A percentile compares a stretch with the other conserved stretches of the same genome.
phyloP scores from a whole-genome alignment of 2,113 vertebrate species.

The Neomonachus schauinslandi region DNA sequence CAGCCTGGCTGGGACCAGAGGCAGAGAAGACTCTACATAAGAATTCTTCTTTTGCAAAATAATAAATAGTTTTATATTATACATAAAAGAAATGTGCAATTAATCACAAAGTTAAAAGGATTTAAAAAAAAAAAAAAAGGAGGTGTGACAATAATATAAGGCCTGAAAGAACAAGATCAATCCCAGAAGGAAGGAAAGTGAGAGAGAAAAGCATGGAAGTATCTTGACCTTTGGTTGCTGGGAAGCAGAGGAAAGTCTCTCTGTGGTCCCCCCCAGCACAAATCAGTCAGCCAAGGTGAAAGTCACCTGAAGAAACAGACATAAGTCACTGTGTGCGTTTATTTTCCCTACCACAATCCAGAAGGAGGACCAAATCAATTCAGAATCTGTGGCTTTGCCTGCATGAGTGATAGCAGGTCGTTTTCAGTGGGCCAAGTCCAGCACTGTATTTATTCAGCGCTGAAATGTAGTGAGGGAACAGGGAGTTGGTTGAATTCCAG shows the following conservation, averaged over 20 bases:
- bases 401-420: slow-evolving; percentile 69
- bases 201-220: slow-evolving; percentile 57
- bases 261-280: slow-evolving; percentile 64
- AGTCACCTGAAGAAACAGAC: slow-evolving; percentile 82
- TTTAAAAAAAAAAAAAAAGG: not conserved
- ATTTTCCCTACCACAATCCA: slow-evolving; percentile 73
- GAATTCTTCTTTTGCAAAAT: slow-evolving; percentile 9
- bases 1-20: not conserved
- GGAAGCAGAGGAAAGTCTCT: slow-evolving; percentile 60
- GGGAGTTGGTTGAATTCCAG: slow-evolving; percentile 74
- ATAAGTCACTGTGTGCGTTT: slow-evolving; percentile 76
- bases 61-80: not conserved
- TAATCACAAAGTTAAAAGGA: not conserved
- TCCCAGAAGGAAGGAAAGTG: slow-evolving; percentile 68
- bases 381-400: slow-evolving; percentile 56
- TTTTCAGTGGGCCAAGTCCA: slow-evolving; percentile 71
- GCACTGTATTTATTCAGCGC: slow-evolving; percentile 68
- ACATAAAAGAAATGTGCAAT: not conserved
- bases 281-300: slow-evolving; percentile 76
- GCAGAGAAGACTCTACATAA: not conserved
- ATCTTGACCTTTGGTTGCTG: slow-evolving; percentile 60
- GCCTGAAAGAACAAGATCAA: not conserved
- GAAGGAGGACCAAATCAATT: slow-evolving; percentile 67
- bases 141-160: slow-evolving; percentile 64
- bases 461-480: slow-evolving; percentile 70